Evolutionary conservation across 1,140 invertebrate species (phyloP).

Genomic region (Micrasema longulum): DNA sequence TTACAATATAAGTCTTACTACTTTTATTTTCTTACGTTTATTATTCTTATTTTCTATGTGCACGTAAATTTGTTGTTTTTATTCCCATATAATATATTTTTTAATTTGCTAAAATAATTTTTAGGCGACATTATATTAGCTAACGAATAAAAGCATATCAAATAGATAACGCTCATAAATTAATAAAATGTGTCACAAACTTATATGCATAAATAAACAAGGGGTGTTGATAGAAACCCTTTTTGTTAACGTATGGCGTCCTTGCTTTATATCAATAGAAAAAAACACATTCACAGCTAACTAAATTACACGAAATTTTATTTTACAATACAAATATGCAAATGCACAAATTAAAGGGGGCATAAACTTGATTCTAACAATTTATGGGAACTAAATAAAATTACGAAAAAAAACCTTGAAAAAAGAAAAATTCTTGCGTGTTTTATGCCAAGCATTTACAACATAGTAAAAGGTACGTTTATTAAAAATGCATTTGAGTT

Average conservation of each 20-base stretch:
- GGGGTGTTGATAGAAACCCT: constrained; percentile 16
- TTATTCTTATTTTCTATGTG: background rate
- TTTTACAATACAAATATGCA: background rate
- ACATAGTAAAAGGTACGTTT: too few species aligned
- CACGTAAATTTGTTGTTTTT: background rate
- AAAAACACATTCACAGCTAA: constrained; percentile 6
- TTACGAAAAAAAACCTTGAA: too few species aligned
- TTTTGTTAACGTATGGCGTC: background rate
- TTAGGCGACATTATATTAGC: background rate
- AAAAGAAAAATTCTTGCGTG: too few species aligned
- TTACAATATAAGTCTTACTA: background rate
- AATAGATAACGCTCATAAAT: constrained; percentile 26
- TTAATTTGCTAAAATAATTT: constrained; percentile 1
- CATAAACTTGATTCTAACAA: constrained; percentile 3
- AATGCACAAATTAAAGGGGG: background rate
- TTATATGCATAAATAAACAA: constrained; percentile 31
- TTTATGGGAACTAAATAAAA: constrained; percentile 5
- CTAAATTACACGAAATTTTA: constrained; percentile 1
- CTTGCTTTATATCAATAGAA: constrained; percentile 5
- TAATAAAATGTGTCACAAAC: constrained; percentile 30
- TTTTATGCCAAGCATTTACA: too few species aligned
- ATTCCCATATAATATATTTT: background rate
- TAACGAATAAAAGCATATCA: constrained; percentile 1
- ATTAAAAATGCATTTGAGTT: too few species aligned
- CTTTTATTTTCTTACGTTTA: background rate